phyloP scores from a whole-genome alignment of 2,888 invertebrate genomes.

The Lithosia quadra region DNA sequence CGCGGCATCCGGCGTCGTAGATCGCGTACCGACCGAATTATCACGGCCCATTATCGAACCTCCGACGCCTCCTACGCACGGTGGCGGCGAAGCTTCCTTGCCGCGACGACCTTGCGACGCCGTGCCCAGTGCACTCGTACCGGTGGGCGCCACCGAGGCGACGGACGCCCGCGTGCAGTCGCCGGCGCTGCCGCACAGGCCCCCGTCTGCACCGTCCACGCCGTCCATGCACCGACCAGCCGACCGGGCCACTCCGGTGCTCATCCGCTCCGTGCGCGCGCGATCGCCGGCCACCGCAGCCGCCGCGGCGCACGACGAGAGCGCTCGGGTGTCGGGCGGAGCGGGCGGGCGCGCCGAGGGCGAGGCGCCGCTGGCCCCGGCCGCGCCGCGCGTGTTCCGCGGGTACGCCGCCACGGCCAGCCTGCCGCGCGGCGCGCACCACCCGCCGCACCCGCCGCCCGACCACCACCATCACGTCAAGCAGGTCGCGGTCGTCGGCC shows the following conservation, averaged over 20 bases:
- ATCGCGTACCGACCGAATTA: slow-evolving; percentile 28
- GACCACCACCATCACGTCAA: slow-evolving; percentile 53
- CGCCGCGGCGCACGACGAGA: slow-evolving; percentile 46
- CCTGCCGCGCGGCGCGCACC: slow-evolving; percentile 83
- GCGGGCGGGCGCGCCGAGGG: slow-evolving; percentile 46
- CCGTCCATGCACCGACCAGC: slow-evolving; percentile 66
- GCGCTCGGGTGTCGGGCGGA: slow-evolving; percentile 54
- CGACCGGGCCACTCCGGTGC: slow-evolving; percentile 76
- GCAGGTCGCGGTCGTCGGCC: slow-evolving; percentile 63
- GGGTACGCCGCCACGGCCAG: slow-evolving; percentile 74
- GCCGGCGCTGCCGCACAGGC: slow-evolving; percentile 80
- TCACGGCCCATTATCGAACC: slow-evolving; percentile 26
- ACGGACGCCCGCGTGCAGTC: slow-evolving; percentile 80
- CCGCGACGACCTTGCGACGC: slow-evolving; percentile 39
- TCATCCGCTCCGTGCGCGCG: slow-evolving; percentile 65
- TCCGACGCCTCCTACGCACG: slow-evolving; percentile 57
- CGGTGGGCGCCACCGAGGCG: slow-evolving; percentile 77
- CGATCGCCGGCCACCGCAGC: slow-evolving; percentile 45
- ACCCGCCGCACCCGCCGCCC: slow-evolving; percentile 63
- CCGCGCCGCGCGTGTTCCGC: slow-evolving; percentile 52
- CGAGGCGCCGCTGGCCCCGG: slow-evolving; percentile 49
- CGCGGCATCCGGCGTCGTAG: slow-evolving; percentile 50
- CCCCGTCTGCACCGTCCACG: slow-evolving; percentile 64
- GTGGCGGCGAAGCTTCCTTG: slow-evolving; percentile 41
- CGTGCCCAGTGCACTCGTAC: slow-evolving; percentile 70